Evolutionary conservation across 2,888 invertebrate genomes (phyloP).

Genomic region (Theretra japonica): DNA sequence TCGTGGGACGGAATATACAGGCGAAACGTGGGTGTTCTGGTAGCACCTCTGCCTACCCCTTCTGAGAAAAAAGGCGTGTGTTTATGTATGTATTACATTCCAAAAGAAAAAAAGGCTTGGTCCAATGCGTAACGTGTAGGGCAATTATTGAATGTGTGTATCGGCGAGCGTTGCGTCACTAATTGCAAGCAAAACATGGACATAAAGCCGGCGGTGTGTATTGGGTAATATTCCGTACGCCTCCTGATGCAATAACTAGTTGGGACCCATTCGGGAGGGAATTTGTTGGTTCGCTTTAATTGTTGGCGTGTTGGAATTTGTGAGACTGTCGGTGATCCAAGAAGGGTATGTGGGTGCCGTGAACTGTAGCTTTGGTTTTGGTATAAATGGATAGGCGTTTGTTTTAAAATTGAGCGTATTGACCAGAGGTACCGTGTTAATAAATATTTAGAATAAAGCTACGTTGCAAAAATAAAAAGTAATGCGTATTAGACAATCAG

Average conservation of each 20-base stretch:
- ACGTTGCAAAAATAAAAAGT: too few species aligned
- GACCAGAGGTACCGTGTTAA: too few species aligned
- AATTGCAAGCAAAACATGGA: conserved; percentile 33
- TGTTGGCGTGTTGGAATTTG: conserved; percentile 1
- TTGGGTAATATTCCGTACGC: conserved; percentile 43
- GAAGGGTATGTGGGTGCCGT: too few species aligned
- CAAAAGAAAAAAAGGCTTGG: conserved; percentile 13
- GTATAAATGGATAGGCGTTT: too few species aligned
- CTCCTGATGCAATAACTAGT: conserved; percentile 30
- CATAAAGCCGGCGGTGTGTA: conserved; percentile 39
- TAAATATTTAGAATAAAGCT: too few species aligned
- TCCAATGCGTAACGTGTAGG: conserved; percentile 28
- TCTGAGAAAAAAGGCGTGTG: too few species aligned
- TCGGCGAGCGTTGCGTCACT: conserved; percentile 31
- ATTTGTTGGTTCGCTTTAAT: conserved; percentile 3
- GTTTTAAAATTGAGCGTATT: too few species aligned
- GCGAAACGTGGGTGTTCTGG: too few species aligned
- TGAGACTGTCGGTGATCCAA: neutral
- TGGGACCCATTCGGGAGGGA: conserved; percentile 22
- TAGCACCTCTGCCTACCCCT: too few species aligned
- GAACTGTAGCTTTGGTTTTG: too few species aligned
- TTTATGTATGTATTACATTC: neutral
- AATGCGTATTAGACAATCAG: too few species aligned
- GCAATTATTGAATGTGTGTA: conserved; percentile 43
- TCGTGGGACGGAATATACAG: too few species aligned